Evolutionary conservation across 2,888 invertebrate species (phyloP), one percentile per base, ranked within the genome.

Genomic region (Elaeidobius kamerunicus): DNA sequence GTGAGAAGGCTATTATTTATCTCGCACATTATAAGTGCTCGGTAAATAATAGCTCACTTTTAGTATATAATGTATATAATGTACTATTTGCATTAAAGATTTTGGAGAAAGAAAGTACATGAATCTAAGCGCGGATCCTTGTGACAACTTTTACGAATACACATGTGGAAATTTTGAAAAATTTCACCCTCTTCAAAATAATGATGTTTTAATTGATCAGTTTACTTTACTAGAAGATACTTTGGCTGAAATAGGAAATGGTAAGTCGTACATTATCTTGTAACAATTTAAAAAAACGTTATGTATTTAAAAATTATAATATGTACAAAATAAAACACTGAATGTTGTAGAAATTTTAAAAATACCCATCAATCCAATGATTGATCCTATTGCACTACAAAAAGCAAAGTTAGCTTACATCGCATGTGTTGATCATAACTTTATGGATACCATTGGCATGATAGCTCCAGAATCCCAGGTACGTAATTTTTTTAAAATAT

Each of bases 101-200:
- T 61, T 69, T 41, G 63, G 64, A 6, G 69, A 68, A 56, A 48
- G 69, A 14, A 41, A 55, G 12, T 72, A 69, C 51, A 59, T 77
- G 58, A 70, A 76, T 52, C 41, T 54, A 18, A 64, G 56, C 3
- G 67, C 65, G 0, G 66, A 76, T 57, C 76, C 76, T 2, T 76
- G 76, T 52, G 68, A 73, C 2, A 68, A 76, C 60, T 77, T 77
- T 60, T 76, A 74, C 60, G 68, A 75, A 59, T 77, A 69, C 57
- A 65, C 74, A 2, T 76, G 76, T 54, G 76, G 76, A 1, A 73
- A 75, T 51, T 76, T 75, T 65, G 66, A 69, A 56, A 67, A 69
- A 35, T 61, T 67, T 6, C 65, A 75, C 60, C 73, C 73, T 0
- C 64, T 72, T 45, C 70, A 73, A 2, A 66, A 60, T 64, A 14